Percentiles rank a stretch among this genome's conserved stretches.
phyloP scores from a whole-genome alignment of 2,797 vertebrate species.

The Emydoidea blandingii region DNA sequence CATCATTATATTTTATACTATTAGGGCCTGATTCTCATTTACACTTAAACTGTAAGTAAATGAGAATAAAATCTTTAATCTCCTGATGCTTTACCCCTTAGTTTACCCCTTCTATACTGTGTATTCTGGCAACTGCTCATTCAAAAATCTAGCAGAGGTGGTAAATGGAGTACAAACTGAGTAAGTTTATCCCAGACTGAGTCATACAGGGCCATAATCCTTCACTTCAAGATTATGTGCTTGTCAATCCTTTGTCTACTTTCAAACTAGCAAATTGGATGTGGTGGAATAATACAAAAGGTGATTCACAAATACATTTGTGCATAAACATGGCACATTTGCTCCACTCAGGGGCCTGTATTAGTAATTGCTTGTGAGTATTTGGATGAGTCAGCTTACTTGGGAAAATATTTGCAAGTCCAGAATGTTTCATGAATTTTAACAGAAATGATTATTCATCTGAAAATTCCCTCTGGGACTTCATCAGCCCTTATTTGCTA shows the following conservation, averaged over 20 bases:
- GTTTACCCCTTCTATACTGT: not conserved
- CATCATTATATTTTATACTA: not conserved
- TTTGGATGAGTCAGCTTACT: not conserved
- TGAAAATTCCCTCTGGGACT: not conserved
- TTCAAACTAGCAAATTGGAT: not conserved
- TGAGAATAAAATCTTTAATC: conserved; percentile 23
- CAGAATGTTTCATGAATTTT: not conserved
- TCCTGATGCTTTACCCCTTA: conserved; percentile 15
- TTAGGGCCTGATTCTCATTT: conserved; percentile 43
- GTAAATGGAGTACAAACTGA: conserved; percentile 13
- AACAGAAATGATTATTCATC: not conserved
- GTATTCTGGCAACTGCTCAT: conserved; percentile 60
- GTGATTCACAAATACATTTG: not conserved
- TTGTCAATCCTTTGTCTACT: conserved; percentile 32
- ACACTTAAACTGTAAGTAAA: conserved; percentile 21
- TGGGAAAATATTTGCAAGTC: not conserved
- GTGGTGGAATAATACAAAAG: not conserved
- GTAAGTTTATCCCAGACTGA: not conserved
- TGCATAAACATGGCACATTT: conserved; percentile 1
- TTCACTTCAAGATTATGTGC: not conserved
- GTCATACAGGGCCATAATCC: not conserved
- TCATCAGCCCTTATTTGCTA: not conserved
- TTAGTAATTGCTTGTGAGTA: not conserved
- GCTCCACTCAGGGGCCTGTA: not conserved
- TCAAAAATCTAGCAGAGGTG: conserved; percentile 26